Evolutionary conservation across 1,140 invertebrate species (phyloP).

Genomic region (Nixonia krombeini): DNA sequence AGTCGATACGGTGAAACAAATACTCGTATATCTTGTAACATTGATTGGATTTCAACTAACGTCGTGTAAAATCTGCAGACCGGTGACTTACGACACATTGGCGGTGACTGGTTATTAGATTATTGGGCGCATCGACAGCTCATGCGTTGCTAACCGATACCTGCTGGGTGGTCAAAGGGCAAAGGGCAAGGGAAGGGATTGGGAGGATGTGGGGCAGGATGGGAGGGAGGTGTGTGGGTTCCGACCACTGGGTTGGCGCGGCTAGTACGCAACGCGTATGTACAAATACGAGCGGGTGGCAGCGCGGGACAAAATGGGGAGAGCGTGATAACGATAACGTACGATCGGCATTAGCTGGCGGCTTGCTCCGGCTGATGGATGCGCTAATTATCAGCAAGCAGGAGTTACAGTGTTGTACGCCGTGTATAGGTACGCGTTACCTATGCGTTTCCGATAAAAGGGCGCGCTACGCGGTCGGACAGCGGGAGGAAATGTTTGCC

Average conservation of each 20-base stretch:
- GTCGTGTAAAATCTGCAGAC: slow-evolving; percentile 63
- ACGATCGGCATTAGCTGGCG: slow-evolving; percentile 72
- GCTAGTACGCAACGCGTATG: slow-evolving; percentile 46
- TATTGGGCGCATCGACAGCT: slow-evolving; percentile 71
- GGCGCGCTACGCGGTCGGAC: slow-evolving; percentile 11
- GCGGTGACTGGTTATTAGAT: slow-evolving; percentile 71
- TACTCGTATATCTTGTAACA: slow-evolving; percentile 27
- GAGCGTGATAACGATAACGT: slow-evolving; percentile 70
- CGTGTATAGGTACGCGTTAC: slow-evolving; percentile 39
- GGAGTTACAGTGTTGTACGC: slow-evolving; percentile 68
- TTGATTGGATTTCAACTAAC: slow-evolving; percentile 61
- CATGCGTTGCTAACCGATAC: slow-evolving; percentile 56
- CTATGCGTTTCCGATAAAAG: slow-evolving; percentile 50
- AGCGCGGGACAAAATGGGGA: slow-evolving; percentile 47
- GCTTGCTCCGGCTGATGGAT: slow-evolving; percentile 71
- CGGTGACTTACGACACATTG: slow-evolving; percentile 65
- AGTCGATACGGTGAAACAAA: slow-evolving; percentile 23
- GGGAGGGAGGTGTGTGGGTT: too few relatives aligned
- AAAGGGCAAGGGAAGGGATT: slow-evolving; percentile 10
- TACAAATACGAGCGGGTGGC: slow-evolving; percentile 21
- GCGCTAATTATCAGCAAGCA: slow-evolving; percentile 73
- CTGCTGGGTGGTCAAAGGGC: slow-evolving; percentile 36
- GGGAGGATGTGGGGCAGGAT: too few relatives aligned
- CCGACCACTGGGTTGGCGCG: slow-evolving; percentile 31
- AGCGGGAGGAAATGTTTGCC: slow-evolving; percentile 20